phyloP scores from a whole-genome alignment of 2,797 vertebrate species.

The Champsocephalus gunnari region DNA sequence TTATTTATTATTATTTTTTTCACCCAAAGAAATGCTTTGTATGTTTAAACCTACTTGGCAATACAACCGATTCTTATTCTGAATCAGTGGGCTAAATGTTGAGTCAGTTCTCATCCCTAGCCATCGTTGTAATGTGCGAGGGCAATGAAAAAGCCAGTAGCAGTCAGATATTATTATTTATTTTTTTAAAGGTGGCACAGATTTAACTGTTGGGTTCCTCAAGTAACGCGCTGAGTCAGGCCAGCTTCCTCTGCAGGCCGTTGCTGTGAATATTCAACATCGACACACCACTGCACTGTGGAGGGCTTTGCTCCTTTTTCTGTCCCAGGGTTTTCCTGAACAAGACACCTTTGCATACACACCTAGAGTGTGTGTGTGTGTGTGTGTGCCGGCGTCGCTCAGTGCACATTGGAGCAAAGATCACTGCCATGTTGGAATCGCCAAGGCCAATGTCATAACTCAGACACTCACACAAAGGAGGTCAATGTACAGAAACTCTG shows the following conservation, averaged over 20 bases:
- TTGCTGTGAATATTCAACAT: neutral
- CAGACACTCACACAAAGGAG: constrained; percentile 1
- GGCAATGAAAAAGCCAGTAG: constrained; percentile 1
- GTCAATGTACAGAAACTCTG: constrained; percentile 40
- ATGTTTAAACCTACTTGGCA: too few species aligned
- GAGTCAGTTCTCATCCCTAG: neutral
- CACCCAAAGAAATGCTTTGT: too few species aligned
- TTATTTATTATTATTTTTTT: too few species aligned
- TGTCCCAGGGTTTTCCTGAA: constrained; percentile 16
- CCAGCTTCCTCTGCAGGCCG: constrained; percentile 15
- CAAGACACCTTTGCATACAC: constrained; percentile 29
- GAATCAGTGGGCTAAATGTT: neutral
- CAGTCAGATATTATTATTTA: neutral
- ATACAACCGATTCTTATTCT: too few species aligned
- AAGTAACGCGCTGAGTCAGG: constrained; percentile 22
- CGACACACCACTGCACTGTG: too few species aligned
- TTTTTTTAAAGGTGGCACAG: neutral
- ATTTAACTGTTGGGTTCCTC: neutral
- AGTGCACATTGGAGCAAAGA: constrained; percentile 74
- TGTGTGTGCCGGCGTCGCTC: neutral
- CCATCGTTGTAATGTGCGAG: neutral
- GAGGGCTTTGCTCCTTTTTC: neutral
- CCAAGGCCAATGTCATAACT: constrained; percentile 35
- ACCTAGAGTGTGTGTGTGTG: neutral
- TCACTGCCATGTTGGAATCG: constrained; percentile 79